Evolutionary conservation across 2,888 invertebrate genomes (phyloP).

Genomic region (Andricus curvator): DNA sequence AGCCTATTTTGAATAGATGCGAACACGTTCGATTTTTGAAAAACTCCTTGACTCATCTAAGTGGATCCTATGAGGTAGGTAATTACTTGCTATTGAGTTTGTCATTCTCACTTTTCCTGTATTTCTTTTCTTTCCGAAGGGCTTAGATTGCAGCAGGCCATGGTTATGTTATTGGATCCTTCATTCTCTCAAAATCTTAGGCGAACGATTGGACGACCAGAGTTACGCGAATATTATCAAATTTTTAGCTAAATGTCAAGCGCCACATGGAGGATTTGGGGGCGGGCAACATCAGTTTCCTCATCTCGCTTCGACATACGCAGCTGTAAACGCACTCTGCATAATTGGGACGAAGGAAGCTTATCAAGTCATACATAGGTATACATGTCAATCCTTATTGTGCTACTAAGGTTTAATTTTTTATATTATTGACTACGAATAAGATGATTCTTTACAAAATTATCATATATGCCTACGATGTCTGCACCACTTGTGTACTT

Average conservation of each 20-base stretch:
- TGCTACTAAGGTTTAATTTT: too few species aligned
- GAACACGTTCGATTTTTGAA: conserved; percentile 85
- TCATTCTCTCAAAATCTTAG: conserved; percentile 91
- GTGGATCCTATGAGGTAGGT: conserved; percentile 83
- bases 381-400: not conserved
- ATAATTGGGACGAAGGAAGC: conserved; percentile 94
- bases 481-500: too few species aligned
- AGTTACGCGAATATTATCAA: conserved; percentile 80
- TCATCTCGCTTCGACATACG: conserved; percentile 98
- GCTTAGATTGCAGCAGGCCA: conserved; percentile 95
- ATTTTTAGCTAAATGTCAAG: conserved; percentile 87
- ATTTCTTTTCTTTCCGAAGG: conserved; percentile 75
- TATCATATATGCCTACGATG: too few species aligned
- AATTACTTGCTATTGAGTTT: conserved; percentile 41
- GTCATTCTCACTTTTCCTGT: conserved; percentile 4
- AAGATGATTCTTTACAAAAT: too few species aligned
- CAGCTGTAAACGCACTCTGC: conserved; percentile 95
- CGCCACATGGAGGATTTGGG: conserved; percentile 91
- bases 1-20: conserved; percentile 82
- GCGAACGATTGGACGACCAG: conserved; percentile 82
- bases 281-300: conserved; percentile 96
- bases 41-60: conserved; percentile 84
- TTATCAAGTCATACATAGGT: conserved; percentile 91
- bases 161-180: conserved; percentile 99
- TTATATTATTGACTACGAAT: too few species aligned